Evolutionary conservation across 1,140 invertebrate genomes (phyloP).

Genomic region (Oryctes rhinoceros): DNA sequence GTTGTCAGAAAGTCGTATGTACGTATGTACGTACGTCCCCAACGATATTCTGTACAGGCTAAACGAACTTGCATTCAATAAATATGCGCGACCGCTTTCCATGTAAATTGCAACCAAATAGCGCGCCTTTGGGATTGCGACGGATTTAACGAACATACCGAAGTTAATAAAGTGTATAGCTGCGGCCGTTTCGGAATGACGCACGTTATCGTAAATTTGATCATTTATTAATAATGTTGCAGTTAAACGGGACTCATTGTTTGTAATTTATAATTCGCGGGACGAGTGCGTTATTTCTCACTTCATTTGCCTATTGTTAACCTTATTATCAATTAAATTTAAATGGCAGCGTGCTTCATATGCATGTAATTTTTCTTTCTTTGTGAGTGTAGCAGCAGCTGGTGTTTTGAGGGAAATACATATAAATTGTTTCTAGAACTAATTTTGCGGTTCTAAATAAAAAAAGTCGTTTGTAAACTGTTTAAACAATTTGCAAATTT

Average conservation of each 20-base stretch:
- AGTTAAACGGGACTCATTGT: neutral
- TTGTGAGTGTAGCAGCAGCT: too few species aligned
- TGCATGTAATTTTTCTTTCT: too few species aligned
- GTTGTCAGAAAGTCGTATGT: neutral
- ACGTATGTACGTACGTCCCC: neutral
- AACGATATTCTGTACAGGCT: neutral
- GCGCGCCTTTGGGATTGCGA: slow-evolving; percentile 13
- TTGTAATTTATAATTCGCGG: neutral
- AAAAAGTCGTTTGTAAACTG: too few species aligned
- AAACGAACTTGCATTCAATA: slow-evolving; percentile 12
- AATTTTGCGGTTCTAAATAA: too few species aligned
- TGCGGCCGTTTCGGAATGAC: neutral
- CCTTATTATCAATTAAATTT: too few species aligned
- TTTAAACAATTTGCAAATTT: too few species aligned
- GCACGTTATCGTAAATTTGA: neutral
- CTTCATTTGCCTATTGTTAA: too few species aligned
- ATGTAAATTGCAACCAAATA: slow-evolving; percentile 12
- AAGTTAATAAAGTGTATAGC: slow-evolving; percentile 9
- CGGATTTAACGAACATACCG: slow-evolving; percentile 8
- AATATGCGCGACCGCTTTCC: slow-evolving; percentile 16
- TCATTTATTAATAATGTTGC: neutral
- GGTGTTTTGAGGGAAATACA: too few species aligned
- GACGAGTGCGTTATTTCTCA: too few species aligned
- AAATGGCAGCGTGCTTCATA: too few species aligned
- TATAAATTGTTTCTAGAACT: too few species aligned